Percentiles rank a stretch among this genome's conserved stretches.
phyloP scores from a whole-genome alignment of 2,797 vertebrate genomes.

The Cheirogaleus major region DNA sequence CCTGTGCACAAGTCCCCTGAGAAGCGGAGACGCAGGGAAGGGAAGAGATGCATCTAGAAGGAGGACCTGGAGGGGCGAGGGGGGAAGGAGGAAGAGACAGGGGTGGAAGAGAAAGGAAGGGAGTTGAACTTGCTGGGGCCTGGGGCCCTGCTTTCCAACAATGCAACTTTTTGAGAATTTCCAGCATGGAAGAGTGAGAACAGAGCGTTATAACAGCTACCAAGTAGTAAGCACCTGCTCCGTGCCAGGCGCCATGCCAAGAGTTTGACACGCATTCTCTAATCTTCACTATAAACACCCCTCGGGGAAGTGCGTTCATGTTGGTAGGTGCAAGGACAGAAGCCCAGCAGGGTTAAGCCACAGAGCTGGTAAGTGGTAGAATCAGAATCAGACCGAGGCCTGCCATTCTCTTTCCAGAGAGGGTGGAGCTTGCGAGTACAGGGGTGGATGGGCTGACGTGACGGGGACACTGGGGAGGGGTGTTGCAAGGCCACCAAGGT shows the following conservation, averaged over 20 bases:
- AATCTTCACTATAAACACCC: background rate
- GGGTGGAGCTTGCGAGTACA: background rate
- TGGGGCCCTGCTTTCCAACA: background rate
- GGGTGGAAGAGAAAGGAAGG: background rate
- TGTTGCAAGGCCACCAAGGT: fast-evolving
- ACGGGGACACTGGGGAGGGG: fast-evolving
- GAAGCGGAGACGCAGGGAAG: background rate
- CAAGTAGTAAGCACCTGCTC: background rate
- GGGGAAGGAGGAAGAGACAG: background rate
- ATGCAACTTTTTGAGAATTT: background rate
- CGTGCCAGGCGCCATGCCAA: background rate
- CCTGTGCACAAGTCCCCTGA: background rate
- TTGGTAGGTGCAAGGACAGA: too few species aligned
- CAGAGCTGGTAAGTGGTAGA: background rate
- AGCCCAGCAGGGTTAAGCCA: background rate
- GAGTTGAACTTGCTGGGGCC: fast-evolving
- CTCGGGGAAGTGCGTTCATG: background rate
- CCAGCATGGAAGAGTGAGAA: background rate
- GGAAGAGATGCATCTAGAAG: background rate
- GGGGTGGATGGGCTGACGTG: fast-evolving
- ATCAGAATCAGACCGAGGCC: background rate
- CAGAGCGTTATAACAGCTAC: background rate
- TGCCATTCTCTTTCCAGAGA: background rate
- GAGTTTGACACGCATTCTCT: background rate
- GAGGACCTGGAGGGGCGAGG: background rate